Evolutionary conservation across 2,888 invertebrate genomes (phyloP).

Genomic region (Tetramorium bicarinatum): DNA sequence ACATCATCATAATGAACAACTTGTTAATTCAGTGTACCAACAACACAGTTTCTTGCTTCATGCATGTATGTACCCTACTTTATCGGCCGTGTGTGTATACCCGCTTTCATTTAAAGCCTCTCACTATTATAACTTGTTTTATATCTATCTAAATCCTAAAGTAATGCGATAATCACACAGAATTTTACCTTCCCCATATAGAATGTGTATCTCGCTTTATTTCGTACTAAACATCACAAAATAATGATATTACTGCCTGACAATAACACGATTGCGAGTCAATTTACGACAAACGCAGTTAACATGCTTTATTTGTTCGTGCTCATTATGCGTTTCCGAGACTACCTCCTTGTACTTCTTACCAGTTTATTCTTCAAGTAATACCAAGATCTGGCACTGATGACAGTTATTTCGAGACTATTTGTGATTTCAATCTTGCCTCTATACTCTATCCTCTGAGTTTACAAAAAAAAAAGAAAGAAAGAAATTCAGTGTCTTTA

Average conservation of each 20-base stretch:
- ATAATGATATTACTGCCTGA: slow-evolving; percentile 70
- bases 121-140: not conserved
- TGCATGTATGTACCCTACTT: not conserved
- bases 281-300: slow-evolving; percentile 46
- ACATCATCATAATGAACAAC: not conserved
- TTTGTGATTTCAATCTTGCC: not conserved
- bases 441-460: not conserved
- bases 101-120: slow-evolving; percentile 58
- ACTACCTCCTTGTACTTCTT: slow-evolving; percentile 51
- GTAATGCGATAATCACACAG: not conserved
- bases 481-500: slow-evolving; percentile 37
- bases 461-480: slow-evolving; percentile 6
- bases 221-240: slow-evolving; percentile 52
- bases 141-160: not conserved
- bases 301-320: slow-evolving; percentile 44
- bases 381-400: not conserved
- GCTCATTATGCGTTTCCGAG: slow-evolving; percentile 33
- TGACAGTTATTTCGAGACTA: not conserved
- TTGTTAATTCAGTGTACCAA: not conserved
- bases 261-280: slow-evolving; percentile 70
- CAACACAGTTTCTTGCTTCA: not conserved
- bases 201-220: slow-evolving; percentile 36
- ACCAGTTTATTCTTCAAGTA: not conserved
- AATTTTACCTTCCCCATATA: slow-evolving; percentile 7
- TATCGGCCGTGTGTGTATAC: slow-evolving; percentile 44